These are phyloP conservation scores for Antigone vipio DNA, from an alignment of 2,113 vertebrate species.

Conservation along the genomic window DNA sequence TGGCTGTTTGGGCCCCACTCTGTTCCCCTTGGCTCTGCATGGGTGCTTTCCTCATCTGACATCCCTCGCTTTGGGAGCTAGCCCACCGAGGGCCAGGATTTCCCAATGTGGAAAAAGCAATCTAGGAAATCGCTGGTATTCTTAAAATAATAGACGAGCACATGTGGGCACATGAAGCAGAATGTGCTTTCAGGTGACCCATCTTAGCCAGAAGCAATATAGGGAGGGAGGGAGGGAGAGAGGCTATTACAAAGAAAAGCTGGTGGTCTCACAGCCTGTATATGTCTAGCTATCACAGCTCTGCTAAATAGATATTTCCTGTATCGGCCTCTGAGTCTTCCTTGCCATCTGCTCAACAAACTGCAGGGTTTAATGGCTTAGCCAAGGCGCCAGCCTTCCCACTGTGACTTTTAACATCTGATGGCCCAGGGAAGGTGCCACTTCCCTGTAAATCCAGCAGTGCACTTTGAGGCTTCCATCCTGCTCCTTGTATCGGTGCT, in stretches of 20 bases:
- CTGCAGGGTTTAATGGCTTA: neutral
- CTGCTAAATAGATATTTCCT: neutral
- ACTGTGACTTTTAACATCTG: neutral
- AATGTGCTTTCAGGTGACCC: neutral
- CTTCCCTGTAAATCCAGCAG: neutral
- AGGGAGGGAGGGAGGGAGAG: neutral
- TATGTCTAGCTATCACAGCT: neutral
- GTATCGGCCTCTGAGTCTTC: neutral
- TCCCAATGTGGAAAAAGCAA: neutral
- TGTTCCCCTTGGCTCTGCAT: neutral
- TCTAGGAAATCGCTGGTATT: neutral
- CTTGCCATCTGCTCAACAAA: neutral
- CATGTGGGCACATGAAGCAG: neutral
- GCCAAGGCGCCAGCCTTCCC: neutral
- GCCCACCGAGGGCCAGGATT: neutral
- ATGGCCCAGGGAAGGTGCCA: neutral
- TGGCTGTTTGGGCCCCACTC: neutral
- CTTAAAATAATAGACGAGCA: neutral
- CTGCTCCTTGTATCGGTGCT: accelerated
- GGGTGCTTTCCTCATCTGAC: neutral
- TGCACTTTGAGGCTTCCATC: accelerated
- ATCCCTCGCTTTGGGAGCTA: neutral
- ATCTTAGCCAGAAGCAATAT: neutral
- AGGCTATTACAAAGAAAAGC: neutral
- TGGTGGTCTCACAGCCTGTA: neutral